Conservation (phyloP, 2,113 vertebrate species). For the Scomber scombrus region DNA sequence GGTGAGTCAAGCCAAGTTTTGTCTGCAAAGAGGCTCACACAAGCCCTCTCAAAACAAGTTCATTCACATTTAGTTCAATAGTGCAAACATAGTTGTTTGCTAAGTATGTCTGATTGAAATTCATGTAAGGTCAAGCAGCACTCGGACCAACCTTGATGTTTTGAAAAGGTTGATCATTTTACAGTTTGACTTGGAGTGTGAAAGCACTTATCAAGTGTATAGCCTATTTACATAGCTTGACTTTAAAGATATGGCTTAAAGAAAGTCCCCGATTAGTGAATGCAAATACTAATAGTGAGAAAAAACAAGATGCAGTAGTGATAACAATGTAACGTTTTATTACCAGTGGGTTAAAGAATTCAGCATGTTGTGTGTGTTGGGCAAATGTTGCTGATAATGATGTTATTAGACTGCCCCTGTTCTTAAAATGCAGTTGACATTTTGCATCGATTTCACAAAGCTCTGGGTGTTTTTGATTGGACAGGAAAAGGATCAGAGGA, state of each 20-base stretch:
- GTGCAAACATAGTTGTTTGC: neutral
- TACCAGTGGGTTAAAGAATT: neutral
- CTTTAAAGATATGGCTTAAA: slow-evolving; percentile 15
- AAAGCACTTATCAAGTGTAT: slow-evolving; percentile 14
- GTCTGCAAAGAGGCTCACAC: neutral
- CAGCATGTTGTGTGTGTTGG: neutral
- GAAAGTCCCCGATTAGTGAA: slow-evolving; percentile 4
- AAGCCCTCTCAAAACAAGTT: neutral
- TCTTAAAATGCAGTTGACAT: slow-evolving; percentile 11
- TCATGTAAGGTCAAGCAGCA: neutral
- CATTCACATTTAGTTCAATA: slow-evolving; percentile 8
- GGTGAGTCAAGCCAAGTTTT: slow-evolving; percentile 85
- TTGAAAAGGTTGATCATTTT: slow-evolving; percentile 16
- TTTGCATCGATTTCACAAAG: slow-evolving; percentile 25
- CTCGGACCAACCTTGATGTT: neutral
- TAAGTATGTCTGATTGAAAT: slow-evolving; percentile 8
- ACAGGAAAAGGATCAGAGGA: slow-evolving; percentile 99
- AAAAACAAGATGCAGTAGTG: neutral
- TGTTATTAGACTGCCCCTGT: neutral
- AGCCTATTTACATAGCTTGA: slow-evolving; percentile 13
- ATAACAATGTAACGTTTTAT: neutral
- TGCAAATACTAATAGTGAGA: neutral
- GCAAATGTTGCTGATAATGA: neutral
- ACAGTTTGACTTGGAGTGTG: slow-evolving; percentile 19
- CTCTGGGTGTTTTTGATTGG: slow-evolving; percentile 33